Evolutionary conservation across 1,140 invertebrate genomes (phyloP), one percentile per base, ranked within the genome.

Genomic region (Bombus waltoni): DNA sequence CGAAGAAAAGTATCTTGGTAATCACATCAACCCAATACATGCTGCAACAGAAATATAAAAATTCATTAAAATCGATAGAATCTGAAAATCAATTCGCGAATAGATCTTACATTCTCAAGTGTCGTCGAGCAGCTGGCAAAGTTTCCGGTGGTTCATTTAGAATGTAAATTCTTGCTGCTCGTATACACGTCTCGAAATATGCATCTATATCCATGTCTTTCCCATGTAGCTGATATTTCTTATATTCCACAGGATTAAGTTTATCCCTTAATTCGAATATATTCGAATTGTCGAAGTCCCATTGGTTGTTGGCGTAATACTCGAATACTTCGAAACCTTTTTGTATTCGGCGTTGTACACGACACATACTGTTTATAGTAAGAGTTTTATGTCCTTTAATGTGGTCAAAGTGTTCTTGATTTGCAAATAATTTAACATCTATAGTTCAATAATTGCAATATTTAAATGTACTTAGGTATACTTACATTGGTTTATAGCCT

Each of bases 241-340:
- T 83, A 68, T 95, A 95, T 92, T 98, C 97, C 77, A 93, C 95
- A 8, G 95, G 94, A 93, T 98, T 98, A 78, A 98, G 93, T 13
- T 95, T 93, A 62, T 94, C 89, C 73, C 97, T 94, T 5, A 97
- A 77, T 13, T 95, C 85, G 0, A 94, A 78, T 18, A 95, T 94
- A 89, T 97, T 96, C 44, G 97, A 96, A 65, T 97, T 97, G 71
- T 96, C 96, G 92, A 98, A 98, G 88, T 98, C 97, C 97, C 97
- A 98, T 83, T 98, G 97, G 91, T 97, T 98, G 91, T 98, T 98
- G 0, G 97, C 97, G 92, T 98, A 98, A 91, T 98, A 98, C 90
- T 98, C 97, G 87, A 98, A 98, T 0, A 98, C 97, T 89, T 98
- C 97, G 89, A 98, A 98, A 3, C 97, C 97, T 95, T 98, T 98